phyloP scores from a whole-genome alignment of 2,888 invertebrate species.

The Scaptomyza polygonia region DNA sequence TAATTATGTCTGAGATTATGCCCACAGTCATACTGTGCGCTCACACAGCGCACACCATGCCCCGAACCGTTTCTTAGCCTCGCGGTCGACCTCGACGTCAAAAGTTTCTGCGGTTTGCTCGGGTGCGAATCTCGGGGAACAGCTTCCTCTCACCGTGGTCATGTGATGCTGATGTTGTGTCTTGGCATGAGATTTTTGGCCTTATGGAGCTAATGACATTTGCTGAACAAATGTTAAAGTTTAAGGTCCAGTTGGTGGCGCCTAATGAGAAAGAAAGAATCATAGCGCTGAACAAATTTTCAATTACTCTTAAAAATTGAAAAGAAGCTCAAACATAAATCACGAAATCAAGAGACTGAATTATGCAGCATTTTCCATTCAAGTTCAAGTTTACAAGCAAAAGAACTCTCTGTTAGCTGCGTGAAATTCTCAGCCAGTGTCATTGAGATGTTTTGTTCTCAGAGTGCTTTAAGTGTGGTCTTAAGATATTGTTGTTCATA shows the following conservation, averaged over 20 bases:
- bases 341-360: background rate
- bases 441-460: slow-evolving; percentile 41
- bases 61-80: slow-evolving; percentile 21
- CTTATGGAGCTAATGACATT: slow-evolving; percentile 34
- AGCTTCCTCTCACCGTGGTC: slow-evolving; percentile 32
- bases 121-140: slow-evolving; percentile 52
- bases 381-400: slow-evolving; percentile 1
- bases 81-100: slow-evolving; percentile 56
- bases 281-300: no score
- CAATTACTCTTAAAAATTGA: background rate
- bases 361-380: slow-evolving; percentile 1
- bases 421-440: slow-evolving; percentile 20
- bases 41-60: slow-evolving; percentile 15
- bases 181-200: slow-evolving; percentile 52
- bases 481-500: slow-evolving; percentile 70
- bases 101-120: slow-evolving; percentile 67
- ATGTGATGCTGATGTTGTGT: slow-evolving; percentile 49
- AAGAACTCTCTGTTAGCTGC: background rate
- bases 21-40: slow-evolving; percentile 63
- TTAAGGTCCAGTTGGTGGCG: background rate
- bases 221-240: slow-evolving; percentile 4
- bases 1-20: slow-evolving; percentile 80
- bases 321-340: background rate
- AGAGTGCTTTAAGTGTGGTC: slow-evolving; percentile 70
- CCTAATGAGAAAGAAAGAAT: background rate